These are phyloP conservation scores for Halictus rubicundus DNA, from an alignment of 1,140 invertebrate species.

Conservation along the genomic window DNA sequence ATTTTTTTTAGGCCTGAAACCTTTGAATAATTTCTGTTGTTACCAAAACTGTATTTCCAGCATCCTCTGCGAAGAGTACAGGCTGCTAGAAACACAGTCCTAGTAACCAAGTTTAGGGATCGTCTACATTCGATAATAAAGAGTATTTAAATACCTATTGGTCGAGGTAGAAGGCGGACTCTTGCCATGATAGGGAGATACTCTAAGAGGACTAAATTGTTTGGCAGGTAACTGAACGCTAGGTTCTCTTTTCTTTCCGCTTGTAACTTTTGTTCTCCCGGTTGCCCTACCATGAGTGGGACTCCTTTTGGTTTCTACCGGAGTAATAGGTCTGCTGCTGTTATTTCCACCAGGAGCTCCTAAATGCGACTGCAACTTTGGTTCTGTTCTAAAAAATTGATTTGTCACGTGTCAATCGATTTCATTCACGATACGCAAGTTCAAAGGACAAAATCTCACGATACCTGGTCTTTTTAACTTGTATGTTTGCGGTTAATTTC, in stretches of 20 bases:
- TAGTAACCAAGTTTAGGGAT: neutral
- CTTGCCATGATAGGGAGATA: conserved; percentile 80
- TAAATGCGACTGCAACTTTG: conserved; percentile 61
- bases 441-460: neutral
- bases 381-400: conserved; percentile 65
- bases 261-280: conserved; percentile 84
- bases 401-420: neutral
- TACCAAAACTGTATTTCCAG: too few species aligned
- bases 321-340: conserved; percentile 72
- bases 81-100: too few species aligned
- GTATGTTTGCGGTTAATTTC: conserved; percentile 93
- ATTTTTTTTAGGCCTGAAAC: neutral
- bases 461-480: conserved; percentile 96
- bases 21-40: neutral
- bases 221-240: conserved; percentile 78
- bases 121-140: neutral
- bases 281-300: conserved; percentile 83
- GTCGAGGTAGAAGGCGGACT: conserved; percentile 76
- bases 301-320: conserved; percentile 76
- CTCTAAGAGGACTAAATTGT: conserved; percentile 80
- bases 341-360: conserved; percentile 58
- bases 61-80: too few species aligned
- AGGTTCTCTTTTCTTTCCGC: conserved; percentile 81
- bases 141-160: conserved; percentile 72
- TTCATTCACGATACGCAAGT: too few species aligned